These are phyloP conservation scores for Aphelenchoides fujianensis DNA, from an alignment of 1,140 invertebrate genomes.

Conservation along the genomic window DNA sequence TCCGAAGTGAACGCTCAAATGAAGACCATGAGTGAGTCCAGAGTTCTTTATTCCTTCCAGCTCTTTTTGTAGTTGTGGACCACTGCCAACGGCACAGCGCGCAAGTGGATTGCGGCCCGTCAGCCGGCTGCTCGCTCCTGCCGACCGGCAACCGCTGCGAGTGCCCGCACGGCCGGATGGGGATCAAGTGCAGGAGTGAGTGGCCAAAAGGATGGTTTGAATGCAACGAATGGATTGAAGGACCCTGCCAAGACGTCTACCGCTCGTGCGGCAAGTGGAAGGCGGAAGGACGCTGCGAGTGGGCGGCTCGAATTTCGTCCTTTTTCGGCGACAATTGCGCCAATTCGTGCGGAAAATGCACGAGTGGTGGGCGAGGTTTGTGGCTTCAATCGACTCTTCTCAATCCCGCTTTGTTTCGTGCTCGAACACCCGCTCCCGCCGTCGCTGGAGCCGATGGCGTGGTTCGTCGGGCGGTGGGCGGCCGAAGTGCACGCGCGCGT, in stretches of 20 bases:
- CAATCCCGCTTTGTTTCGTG: conserved; percentile 28
- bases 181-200: conserved; percentile 43
- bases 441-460: conserved; percentile 49
- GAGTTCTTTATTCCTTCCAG: too few relatives aligned
- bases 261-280: conserved; percentile 49
- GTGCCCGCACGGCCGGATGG: conserved; percentile 52
- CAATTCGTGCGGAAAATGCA: conserved; percentile 47
- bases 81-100: background rate
- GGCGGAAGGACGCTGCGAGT: conserved; percentile 50
- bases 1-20: too few relatives aligned
- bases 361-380: conserved; percentile 35
- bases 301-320: conserved; percentile 50
- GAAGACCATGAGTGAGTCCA: too few relatives aligned
- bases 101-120: conserved; percentile 25
- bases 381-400: background rate
- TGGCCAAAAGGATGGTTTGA: background rate
- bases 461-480: conserved; percentile 53
- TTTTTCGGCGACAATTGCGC: conserved; percentile 59
- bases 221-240: conserved; percentile 33
- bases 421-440: conserved; percentile 48
- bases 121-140: conserved; percentile 32
- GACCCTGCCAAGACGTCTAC: conserved; percentile 60
- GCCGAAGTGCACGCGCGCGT: conserved; percentile 39
- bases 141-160: conserved; percentile 48
- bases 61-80: conserved; percentile 7